phyloP scores from a whole-genome alignment of 2,888 invertebrate genomes.

The Xylophagus ater region DNA sequence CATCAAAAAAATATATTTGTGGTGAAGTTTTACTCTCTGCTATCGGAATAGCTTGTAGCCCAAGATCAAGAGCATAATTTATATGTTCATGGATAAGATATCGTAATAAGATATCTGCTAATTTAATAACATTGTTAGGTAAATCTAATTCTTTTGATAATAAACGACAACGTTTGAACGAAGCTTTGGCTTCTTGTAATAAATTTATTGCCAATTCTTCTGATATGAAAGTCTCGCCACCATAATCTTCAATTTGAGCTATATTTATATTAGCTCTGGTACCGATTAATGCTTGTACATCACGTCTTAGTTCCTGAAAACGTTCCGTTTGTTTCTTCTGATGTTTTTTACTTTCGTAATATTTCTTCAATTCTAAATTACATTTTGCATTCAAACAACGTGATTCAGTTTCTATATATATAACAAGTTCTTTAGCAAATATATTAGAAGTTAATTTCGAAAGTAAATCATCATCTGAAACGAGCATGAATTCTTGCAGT shows the following conservation, averaged over 20 bases:
- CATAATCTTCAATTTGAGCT: conserved; percentile 89
- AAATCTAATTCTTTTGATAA: conserved; percentile 70
- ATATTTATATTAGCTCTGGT: conserved; percentile 87
- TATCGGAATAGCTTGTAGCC: conserved; percentile 77
- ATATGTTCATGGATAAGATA: conserved; percentile 84
- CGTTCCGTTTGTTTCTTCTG: conserved; percentile 87
- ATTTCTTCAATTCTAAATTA: conserved; percentile 61
- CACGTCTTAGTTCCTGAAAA: conserved; percentile 84
- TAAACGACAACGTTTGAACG: conserved; percentile 77
- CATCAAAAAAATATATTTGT: conserved; percentile 86
- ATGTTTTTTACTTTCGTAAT: conserved; percentile 88
- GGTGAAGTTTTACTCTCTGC: conserved; percentile 81
- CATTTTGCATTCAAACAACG: conserved; percentile 70
- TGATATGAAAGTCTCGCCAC: conserved; percentile 92
- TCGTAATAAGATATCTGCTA: conserved; percentile 75
- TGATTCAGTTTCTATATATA: conserved; percentile 68
- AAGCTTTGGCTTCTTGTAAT: conserved; percentile 79
- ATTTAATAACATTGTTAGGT: conserved; percentile 62
- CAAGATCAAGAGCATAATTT: conserved; percentile 91
- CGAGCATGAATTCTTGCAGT: conserved; percentile 62
- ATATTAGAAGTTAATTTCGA: conserved; percentile 68
- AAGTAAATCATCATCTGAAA: conserved; percentile 66
- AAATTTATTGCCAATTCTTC: conserved; percentile 88
- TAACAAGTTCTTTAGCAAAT: conserved; percentile 66
- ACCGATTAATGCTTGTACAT: conserved; percentile 87